Evolutionary conservation across 2,797 vertebrate genomes (phyloP), one percentile per base, ranked within the genome.

Genomic region (Acipenser ruthenus): DNA sequence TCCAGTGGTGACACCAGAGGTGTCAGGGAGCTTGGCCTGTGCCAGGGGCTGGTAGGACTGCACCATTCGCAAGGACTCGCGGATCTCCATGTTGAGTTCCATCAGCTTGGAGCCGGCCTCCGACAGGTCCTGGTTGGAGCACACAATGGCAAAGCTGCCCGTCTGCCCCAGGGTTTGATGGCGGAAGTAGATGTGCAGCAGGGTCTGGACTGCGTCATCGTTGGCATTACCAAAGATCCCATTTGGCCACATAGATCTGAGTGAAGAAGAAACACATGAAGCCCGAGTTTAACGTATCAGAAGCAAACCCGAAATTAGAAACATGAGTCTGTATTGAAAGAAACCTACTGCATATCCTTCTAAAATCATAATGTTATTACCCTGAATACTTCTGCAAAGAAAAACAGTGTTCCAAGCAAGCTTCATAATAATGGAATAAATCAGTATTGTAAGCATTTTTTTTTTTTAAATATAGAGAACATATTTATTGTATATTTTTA

Each of bases 71-170:
- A 99, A 87, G 62, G 93, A 94, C 84, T 97, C 93, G 3, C 95
- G 87, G 74, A 99, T 97, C 88, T 99, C 95, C 67, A 98, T 88
- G 76, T 99, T 99, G 63, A 99, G 92, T 82, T 98, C 94, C 93
- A 97, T 99, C 78, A 99, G 87, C 77, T 95, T 96, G 65, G 87
- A 82, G 84, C 86, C 94, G 65, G 95, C 96, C 83, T 94, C 93
- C 12, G 93, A 94, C 86, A 93, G 91, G 73, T 97, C 95, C 73
- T 94, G 88, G 84, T 93, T 93, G 60, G 92, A 93, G 65, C 95
- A 94, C 18, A 97, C 88, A 15, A 99, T 89, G 0, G 96, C 97
- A 59, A 99, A 79, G 83, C 94, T 96, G 64, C 97, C 97, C 0
- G 95, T 97, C 74, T 96, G 96, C 69, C 97, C 97, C 75, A 99